Evolutionary conservation across 2,113 vertebrate genomes (phyloP), one percentile per base, ranked within the genome.

Genomic region (Petaurus breviceps): DNA sequence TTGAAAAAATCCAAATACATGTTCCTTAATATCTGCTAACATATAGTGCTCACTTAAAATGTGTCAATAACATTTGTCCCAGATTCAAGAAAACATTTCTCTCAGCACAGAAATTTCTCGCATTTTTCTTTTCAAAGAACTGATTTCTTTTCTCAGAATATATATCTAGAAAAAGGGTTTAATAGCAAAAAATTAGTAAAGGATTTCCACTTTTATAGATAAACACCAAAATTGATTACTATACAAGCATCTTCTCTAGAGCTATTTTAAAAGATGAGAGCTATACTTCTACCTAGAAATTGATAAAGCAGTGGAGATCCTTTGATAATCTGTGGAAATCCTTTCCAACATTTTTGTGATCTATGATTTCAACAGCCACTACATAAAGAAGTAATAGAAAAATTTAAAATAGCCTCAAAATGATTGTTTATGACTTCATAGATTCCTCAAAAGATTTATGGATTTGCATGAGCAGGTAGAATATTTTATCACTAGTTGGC

Each of bases 111-210:
- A 61, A 0, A 51, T 47, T 94, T 50, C 16, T 53, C 0, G 3
- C 90, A 90, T 91, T 93, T 93, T 92, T 90, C 77, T 95, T 9
- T 92, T 54, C 4, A 90, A 92, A 68, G 95, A 93, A 3, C 2
- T 68, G 3, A 93, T 89, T n/a, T 90, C 16, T 94, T 94, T 92
- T 84, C 19, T 94, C 68, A 52, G 11, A 91, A 3, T 54, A 96
- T 92, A 89, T 11, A 37, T n/a, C 92, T 7, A 54, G 0, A 8
- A 68, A 53, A 90, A 92, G 16, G 14, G 6, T 92, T 53, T 53
- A 57, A 8, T 4, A 93, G 8, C 37, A 95, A 16, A 22, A 49
- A 50, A 92, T 90, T 92, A 53, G 94, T 92, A 23, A 53, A 96
- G 53, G 50, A 61, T 91, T 3, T 90, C 50, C 92, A 2, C 4